phyloP scores from a whole-genome alignment of 2,113 vertebrate genomes.

The Colius striatus region DNA sequence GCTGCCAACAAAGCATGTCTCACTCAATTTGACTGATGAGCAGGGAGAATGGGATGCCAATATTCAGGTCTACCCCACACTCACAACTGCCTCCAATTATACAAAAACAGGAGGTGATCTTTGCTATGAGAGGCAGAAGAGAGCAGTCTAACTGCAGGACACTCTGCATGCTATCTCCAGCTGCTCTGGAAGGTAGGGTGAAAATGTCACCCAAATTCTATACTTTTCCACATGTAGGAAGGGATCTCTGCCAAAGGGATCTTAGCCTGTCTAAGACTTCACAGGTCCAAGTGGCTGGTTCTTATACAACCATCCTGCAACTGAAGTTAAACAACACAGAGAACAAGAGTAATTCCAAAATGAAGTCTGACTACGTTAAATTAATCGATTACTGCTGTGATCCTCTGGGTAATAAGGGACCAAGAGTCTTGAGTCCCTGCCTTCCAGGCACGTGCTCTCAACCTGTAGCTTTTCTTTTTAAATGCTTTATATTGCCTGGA shows the following conservation, averaged over 20 bases:
- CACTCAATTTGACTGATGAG: not conserved
- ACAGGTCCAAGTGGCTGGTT: not conserved
- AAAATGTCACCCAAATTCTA: not conserved
- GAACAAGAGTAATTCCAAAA: not conserved
- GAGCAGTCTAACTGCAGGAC: not conserved
- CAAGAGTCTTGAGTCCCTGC: not conserved
- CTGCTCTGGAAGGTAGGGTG: not conserved
- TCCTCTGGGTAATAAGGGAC: not conserved
- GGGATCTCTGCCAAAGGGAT: not conserved
- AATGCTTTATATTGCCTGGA: not conserved
- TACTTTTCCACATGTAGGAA: not conserved
- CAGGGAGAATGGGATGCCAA: not conserved
- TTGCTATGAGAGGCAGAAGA: not conserved
- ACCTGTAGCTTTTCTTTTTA: constrained; percentile 15
- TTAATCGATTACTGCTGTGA: not conserved
- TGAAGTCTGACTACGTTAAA: not conserved
- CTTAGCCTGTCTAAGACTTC: not conserved
- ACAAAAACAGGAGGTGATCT: not conserved
- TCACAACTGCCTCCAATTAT: not conserved
- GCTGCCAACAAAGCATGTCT: not conserved
- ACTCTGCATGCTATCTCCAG: rapidly evolving
- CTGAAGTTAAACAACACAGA: not conserved
- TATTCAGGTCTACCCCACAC: not conserved
- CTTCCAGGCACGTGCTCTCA: not conserved
- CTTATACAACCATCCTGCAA: not conserved